Conservation (phyloP, 2,888 invertebrate genomes). For the Bugulina stolonifera region DNA sequence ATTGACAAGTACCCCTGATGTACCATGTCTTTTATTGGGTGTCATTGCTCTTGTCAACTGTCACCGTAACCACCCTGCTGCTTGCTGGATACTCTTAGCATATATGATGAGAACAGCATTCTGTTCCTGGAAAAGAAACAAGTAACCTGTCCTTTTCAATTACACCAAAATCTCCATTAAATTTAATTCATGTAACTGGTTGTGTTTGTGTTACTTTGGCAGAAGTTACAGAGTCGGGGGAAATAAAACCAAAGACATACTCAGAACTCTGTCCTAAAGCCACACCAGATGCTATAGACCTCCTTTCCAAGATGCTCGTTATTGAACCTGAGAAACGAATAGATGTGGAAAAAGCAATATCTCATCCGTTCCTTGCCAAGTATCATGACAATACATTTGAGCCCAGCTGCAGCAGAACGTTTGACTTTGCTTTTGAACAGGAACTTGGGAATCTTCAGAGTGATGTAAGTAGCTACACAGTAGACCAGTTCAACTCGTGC, state of each 20-base stretch:
- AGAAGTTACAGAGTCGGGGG: slow-evolving; percentile 9
- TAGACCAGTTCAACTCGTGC: too few relatives aligned
- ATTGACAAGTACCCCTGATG: too few relatives aligned
- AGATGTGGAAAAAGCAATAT: slow-evolving; percentile 52
- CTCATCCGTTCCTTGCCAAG: slow-evolving; percentile 52
- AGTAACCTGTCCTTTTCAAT: too few relatives aligned
- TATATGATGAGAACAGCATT: too few relatives aligned
- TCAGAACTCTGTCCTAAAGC: slow-evolving; percentile 52
- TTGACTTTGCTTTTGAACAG: slow-evolving; percentile 51
- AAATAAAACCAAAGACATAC: slow-evolving; percentile 44
- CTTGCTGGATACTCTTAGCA: too few relatives aligned
- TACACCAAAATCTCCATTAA: too few relatives aligned
- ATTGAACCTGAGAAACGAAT: slow-evolving; percentile 53
- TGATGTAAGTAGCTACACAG: slow-evolving; percentile 7
- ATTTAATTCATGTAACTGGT: too few relatives aligned
- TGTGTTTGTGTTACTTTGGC: too few relatives aligned
- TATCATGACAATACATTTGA: slow-evolving; percentile 55
- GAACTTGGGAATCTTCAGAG: slow-evolving; percentile 34
- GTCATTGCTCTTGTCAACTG: too few relatives aligned
- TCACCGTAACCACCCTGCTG: too few relatives aligned
- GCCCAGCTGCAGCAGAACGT: slow-evolving; percentile 48
- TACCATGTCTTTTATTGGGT: too few relatives aligned
- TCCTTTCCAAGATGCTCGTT: slow-evolving; percentile 47
- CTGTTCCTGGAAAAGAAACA: too few relatives aligned
- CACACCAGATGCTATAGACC: slow-evolving; percentile 48